A percentile compares a stretch with the other conserved stretches of the same genome.
These are phyloP conservation scores for Portunus trituberculatus DNA, from an alignment of 1,140 invertebrate genomes.

Conservation along the genomic window DNA sequence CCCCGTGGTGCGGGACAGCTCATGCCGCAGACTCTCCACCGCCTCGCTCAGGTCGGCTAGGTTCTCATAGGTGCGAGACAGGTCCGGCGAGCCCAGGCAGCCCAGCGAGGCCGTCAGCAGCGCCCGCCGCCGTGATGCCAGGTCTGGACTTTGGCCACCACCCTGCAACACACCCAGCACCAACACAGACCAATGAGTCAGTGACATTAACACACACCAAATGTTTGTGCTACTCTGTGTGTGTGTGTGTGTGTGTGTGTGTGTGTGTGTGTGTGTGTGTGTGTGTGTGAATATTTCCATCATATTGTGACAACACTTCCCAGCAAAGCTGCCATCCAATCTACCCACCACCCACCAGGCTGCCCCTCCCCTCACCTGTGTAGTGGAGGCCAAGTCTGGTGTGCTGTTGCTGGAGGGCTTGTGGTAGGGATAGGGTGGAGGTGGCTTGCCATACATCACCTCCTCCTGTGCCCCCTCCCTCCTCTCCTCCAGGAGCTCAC, in stretches of 20 bases:
- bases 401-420: slow-evolving; percentile 88
- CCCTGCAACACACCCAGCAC: background rate
- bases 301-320: too few relatives aligned
- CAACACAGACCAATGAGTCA: too few relatives aligned
- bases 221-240: too few relatives aligned
- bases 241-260: too few relatives aligned
- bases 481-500: slow-evolving; percentile 69
- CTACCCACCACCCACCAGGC: too few relatives aligned
- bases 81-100: slow-evolving; percentile 78
- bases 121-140: slow-evolving; percentile 84
- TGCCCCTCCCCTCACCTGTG: slow-evolving; percentile 49
- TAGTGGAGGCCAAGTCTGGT: slow-evolving; percentile 86
- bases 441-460: slow-evolving; percentile 87
- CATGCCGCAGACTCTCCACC: slow-evolving; percentile 76
- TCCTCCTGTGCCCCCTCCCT: slow-evolving; percentile 78
- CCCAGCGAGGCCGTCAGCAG: slow-evolving; percentile 68
- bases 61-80: slow-evolving; percentile 88
- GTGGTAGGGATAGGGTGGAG: slow-evolving; percentile 88
- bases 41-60: slow-evolving; percentile 82
- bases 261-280: too few relatives aligned
- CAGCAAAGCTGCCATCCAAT: too few relatives aligned
- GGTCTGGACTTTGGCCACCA: slow-evolving; percentile 88
- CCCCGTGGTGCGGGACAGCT: slow-evolving; percentile 66
- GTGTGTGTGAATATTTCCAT: too few relatives aligned
- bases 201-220: too few relatives aligned